Evolutionary conservation across 1,140 invertebrate genomes (phyloP).

Genomic region (Leptinotarsa lineolata): DNA sequence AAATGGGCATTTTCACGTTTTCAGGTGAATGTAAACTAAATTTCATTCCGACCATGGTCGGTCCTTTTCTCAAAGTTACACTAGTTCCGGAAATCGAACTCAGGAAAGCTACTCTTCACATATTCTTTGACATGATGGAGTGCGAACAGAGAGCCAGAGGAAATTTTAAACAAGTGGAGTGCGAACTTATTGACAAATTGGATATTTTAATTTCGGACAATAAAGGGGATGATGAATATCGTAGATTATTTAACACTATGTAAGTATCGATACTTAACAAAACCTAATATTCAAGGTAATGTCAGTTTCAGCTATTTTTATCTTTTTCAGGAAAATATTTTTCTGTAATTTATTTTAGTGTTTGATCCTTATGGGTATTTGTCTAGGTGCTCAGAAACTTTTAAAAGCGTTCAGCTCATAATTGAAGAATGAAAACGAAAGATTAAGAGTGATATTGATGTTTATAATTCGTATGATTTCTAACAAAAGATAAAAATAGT

Average conservation of each 20-base stretch:
- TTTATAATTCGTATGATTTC: too few relatives aligned
- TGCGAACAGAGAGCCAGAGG: constrained; percentile 83
- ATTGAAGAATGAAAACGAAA: too few relatives aligned
- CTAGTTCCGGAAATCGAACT: constrained; percentile 87
- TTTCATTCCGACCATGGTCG: constrained; percentile 92
- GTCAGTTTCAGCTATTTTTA: too few relatives aligned
- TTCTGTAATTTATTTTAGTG: constrained; percentile 22
- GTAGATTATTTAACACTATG: constrained; percentile 91
- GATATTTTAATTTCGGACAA: constrained; percentile 91
- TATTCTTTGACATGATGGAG: constrained; percentile 98
- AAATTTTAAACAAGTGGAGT: constrained; percentile 87
- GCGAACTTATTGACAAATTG: constrained; percentile 90
- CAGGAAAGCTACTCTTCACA: constrained; percentile 87
- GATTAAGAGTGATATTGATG: too few relatives aligned
- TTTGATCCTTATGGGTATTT: too few relatives aligned
- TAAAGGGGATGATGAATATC: constrained; percentile 92
- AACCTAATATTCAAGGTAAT: too few relatives aligned
- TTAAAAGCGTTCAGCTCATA: too few relatives aligned
- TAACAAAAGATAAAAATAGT: neutral
- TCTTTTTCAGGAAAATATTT: neutral
- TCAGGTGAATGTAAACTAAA: constrained; percentile 78
- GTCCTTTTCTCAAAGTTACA: constrained; percentile 90
- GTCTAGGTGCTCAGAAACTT: too few relatives aligned
- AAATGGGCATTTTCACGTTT: constrained; percentile 32
- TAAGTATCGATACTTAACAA: constrained; percentile 63